Base-by-base conservation (phyloP, 2,113 vertebrate genomes). In the Mus pahari region DNA sequence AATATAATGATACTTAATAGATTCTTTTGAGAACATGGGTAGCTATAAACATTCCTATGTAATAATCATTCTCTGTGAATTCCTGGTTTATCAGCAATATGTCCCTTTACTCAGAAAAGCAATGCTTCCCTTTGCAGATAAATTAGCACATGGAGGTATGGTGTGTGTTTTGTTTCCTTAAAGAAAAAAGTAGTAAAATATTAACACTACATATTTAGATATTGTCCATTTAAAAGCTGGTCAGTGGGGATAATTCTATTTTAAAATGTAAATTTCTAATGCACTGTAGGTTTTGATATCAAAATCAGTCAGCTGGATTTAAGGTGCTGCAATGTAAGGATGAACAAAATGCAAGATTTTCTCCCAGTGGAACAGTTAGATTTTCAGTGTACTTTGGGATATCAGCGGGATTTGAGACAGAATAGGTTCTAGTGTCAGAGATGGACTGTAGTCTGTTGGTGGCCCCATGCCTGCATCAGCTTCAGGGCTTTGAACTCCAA, bases 261-360 rank as follows among this genome's bases (percentile, higher is more conserved):
- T 94, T 98, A 96, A 98, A 98, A 97, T 97, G 68, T 0, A 97
- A 96, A 83, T 96, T 95, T 62, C 97, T 93, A 97, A 95, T 9
- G 0, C 94, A 96, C 96, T 92, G 68, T 91, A 86, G 62, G n/a
- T 94, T 96, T 91, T 92, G 74, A 5, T 28, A 20, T 93, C 97
- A 92, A 98, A 98, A 97, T 96, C 71, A 16, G 84, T 97, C 95
- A 95, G 97, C 78, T 1, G 82, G 60, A 36, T 77, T 95, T 98
- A 98, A 98, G 97, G 98, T 98, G 98, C 98, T 95, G 83, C 7
- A 90, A 97, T 96, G 93, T 94, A 97, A 96, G 93, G 94, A n/a
- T 96, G 97, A 96, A 91, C 93, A 92, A 5, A 96, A 93, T 88
- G 95, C 79, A 88, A 19, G 81, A 5, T 36, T 14, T 2, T 48